These are phyloP conservation scores for Melanotaenia nigrans DNA, from an alignment of 2,797 vertebrate genomes.

Conservation along the genomic window DNA sequence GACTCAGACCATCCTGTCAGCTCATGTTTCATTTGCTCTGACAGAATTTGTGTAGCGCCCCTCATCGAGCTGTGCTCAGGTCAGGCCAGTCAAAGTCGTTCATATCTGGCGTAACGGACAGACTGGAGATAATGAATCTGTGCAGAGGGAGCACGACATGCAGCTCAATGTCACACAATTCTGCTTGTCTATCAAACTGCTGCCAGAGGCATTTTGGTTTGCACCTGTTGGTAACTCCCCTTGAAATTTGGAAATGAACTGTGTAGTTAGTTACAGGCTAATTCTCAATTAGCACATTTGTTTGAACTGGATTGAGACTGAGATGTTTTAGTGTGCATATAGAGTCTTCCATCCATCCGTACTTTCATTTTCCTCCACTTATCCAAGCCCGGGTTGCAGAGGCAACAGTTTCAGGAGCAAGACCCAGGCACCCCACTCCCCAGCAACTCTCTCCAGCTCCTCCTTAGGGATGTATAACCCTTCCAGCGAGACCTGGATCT, in stretches of 20 bases:
- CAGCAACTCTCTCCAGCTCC: too few relatives aligned
- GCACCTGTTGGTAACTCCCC: neutral
- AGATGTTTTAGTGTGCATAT: too few relatives aligned
- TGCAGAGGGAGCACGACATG: neutral
- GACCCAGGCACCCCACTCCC: too few relatives aligned
- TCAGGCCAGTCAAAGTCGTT: neutral
- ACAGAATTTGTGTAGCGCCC: neutral
- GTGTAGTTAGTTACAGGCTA: neutral
- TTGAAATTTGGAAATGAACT: neutral
- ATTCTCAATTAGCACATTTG: too few relatives aligned
- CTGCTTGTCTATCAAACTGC: neutral
- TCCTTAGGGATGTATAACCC: too few relatives aligned
- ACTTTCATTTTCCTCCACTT: too few relatives aligned
- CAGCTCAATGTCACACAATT: neutral
- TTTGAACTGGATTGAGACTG: too few relatives aligned
- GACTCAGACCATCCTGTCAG: constrained; percentile 6
- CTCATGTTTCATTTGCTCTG: constrained; percentile 18
- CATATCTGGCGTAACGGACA: neutral
- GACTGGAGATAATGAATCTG: neutral
- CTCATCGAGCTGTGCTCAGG: neutral
- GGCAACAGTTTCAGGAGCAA: too few relatives aligned
- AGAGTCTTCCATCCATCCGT: too few relatives aligned
- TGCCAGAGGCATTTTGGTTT: neutral
- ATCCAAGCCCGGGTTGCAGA: too few relatives aligned
- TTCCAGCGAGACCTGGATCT: too few relatives aligned